Conservation (phyloP, 2,888 invertebrate species). For the Acrobasis suavella region DNA sequence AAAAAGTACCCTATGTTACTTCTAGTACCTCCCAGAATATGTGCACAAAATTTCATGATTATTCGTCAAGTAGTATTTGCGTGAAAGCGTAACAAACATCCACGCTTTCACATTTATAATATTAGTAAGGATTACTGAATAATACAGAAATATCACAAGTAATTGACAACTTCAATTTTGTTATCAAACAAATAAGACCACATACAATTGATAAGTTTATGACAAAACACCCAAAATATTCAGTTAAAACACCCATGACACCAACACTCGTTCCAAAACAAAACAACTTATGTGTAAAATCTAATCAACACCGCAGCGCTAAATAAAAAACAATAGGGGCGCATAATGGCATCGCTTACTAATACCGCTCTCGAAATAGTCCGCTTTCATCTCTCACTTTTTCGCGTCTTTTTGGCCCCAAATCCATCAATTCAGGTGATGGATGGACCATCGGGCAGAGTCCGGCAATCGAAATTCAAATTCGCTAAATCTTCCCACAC, state of each 20-base stretch:
- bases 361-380: constrained; percentile 68
- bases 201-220: no score
- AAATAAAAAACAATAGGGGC: constrained; percentile 52
- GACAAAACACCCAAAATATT: no score
- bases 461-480: constrained; percentile 79
- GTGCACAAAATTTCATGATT: no score
- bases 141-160: no score
- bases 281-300: constrained; percentile 16
- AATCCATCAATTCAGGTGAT: constrained; percentile 81
- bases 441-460: constrained; percentile 71
- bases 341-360: constrained; percentile 69
- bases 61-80: no score
- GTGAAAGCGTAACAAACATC: no score
- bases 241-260: background rate
- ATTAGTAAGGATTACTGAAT: no score
- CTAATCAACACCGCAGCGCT: constrained; percentile 18
- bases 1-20: no score
- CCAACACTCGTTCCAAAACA: background rate
- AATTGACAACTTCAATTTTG: no score
- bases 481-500: constrained; percentile 82
- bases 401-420: constrained; percentile 74
- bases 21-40: no score
- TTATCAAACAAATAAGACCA: no score
- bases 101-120: background rate
- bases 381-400: constrained; percentile 72